These are phyloP conservation scores for Sus cebifrons DNA, from an alignment of 2,797 vertebrate species.

Conservation along the genomic window DNA sequence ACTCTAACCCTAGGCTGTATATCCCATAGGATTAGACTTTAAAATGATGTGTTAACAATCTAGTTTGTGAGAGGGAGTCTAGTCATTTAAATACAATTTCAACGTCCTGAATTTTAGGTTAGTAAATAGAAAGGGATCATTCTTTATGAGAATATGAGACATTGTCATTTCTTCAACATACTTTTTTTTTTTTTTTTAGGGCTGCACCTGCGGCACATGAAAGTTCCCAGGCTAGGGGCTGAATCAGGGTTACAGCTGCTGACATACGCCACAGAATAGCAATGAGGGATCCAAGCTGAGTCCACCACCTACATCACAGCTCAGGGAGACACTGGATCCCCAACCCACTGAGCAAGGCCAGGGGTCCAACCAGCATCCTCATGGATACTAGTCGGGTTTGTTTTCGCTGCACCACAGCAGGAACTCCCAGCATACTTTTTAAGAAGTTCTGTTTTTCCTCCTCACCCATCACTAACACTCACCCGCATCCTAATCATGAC, in stretches of 20 bases:
- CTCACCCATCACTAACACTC: background rate
- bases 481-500: background rate
- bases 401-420: no score
- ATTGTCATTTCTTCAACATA: background rate
- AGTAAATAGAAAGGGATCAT: background rate
- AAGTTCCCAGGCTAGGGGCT: no score
- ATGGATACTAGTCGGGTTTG: no score
- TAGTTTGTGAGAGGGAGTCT: background rate
- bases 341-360: no score
- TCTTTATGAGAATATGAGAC: background rate
- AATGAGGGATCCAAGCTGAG: no score
- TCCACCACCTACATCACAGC: no score
- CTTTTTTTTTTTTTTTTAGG: background rate
- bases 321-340: no score
- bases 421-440: no score
- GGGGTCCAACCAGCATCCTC: no score
- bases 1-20: background rate
- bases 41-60: background rate
- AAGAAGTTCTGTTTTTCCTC: background rate
- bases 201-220: no score
- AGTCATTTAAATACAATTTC: background rate
- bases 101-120: constrained; percentile 8
- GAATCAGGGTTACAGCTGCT: no score
- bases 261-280: no score
- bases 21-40: background rate